Percentiles rank a stretch among this genome's conserved stretches.
Evolutionary conservation across 1,140 invertebrate genomes (phyloP).

Genomic region (Phthorimaea operculella): DNA sequence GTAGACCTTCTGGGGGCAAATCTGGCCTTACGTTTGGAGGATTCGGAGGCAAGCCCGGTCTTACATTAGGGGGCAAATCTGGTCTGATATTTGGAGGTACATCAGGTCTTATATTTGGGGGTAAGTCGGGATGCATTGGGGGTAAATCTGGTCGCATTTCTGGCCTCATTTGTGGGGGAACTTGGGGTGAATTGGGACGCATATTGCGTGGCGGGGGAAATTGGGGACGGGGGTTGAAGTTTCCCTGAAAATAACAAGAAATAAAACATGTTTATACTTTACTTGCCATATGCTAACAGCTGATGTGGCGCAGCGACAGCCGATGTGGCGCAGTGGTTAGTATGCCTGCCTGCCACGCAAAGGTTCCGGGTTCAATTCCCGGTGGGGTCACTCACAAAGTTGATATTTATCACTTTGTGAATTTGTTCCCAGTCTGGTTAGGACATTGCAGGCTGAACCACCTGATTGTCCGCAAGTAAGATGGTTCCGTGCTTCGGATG

Average conservation of each 20-base stretch:
- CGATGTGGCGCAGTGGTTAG: no score
- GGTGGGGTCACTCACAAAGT: no score
- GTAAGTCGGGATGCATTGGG: slow-evolving; percentile 20
- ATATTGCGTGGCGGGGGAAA: slow-evolving; percentile 35
- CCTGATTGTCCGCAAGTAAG: no score
- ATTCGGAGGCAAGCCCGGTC: slow-evolving; percentile 11
- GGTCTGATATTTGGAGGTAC: slow-evolving; percentile 16
- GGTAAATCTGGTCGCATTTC: slow-evolving; percentile 18
- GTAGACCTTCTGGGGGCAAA: slow-evolving; percentile 9
- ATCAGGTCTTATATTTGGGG: slow-evolving; percentile 14
- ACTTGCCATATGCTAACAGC: no score
- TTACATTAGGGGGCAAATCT: slow-evolving; percentile 5
- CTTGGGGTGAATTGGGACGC: slow-evolving; percentile 13
- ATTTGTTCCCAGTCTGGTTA: no score
- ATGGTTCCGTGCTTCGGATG: no score
- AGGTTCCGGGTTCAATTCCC: no score
- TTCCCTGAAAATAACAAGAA: slow-evolving; percentile 28
- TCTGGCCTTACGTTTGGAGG: slow-evolving; percentile 8
- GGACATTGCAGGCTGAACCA: no score
- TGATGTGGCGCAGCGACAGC: no score
- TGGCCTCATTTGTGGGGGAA: slow-evolving; percentile 17
- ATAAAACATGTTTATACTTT: no score
- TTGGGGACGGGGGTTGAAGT: slow-evolving; percentile 35
- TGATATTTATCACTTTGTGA: no score
- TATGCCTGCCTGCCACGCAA: no score